Base-by-base conservation (phyloP, 2,113 vertebrate species). In the Pollachius pollachius region DNA sequence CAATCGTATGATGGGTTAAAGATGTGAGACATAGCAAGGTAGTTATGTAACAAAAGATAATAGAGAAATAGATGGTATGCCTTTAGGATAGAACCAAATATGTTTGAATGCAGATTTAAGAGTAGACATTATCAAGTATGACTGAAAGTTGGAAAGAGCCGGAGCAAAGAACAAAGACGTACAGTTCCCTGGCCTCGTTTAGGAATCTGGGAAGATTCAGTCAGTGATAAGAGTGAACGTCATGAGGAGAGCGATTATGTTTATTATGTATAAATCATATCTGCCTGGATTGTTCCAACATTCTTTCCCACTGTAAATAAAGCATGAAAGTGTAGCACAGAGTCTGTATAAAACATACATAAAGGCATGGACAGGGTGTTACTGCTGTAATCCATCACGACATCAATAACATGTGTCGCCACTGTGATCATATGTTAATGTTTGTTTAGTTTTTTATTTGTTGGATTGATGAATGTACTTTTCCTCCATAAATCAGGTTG, bases 401-500 rank as follows among this genome's bases (percentile, higher is more conserved):
- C 16, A 54, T 54, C 12, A 54, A 54, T 54, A 54, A 15, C 52
- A 54, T 54, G 5, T 54, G 12, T 16, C 16, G 52, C 3, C 2
- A 16, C 12, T 15, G 13, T 54, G 52, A 54, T 13, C 52, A 54
- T 16, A 16, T 54, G 52, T 54, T 54, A 13, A 3, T 52, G 8
- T 54, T 54, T 54, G 12, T 16, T 15, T 15, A 7, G 52, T 15
- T 54, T 54, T 34, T 5, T 34, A 34, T 34, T 34, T 34, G 30
- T 34, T 34, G 30, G 30, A 34, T 34, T 2, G 17, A 59, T 19
- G 1, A 2, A 16, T 3, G 8, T 23, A 41, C 27, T 21, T 21
- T 48, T 7, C 17, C 23, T 64, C 57, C 23, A 70, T 78, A 69
- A 81, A 73, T 34, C 73, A 68, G 11, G 48, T 76, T 82, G 73